Conservation (phyloP, 1,140 invertebrate genomes). For the Bemisia tabaci region DNA sequence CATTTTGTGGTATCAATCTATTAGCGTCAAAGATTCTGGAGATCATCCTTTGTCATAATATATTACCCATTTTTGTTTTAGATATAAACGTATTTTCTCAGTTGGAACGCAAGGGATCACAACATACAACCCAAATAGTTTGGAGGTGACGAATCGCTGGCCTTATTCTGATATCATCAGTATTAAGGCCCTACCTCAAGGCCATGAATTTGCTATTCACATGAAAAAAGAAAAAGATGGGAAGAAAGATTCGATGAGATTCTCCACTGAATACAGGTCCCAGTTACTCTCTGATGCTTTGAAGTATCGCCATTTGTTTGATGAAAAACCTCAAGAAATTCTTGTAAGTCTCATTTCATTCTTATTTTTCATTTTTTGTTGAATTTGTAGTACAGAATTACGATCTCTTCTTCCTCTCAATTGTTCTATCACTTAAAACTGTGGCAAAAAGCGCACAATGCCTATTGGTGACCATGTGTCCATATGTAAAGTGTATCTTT, state of each 20-base stretch:
- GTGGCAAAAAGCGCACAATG: neutral
- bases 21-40: no score
- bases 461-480: no score
- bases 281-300: slow-evolving; percentile 86
- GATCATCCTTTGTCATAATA: no score
- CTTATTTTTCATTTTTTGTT: no score
- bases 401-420: no score
- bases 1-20: slow-evolving; percentile 14
- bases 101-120: slow-evolving; percentile 90
- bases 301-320: slow-evolving; percentile 60
- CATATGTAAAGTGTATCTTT: no score
- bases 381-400: no score
- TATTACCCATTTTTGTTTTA: no score
- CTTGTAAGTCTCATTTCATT: slow-evolving; percentile 38
- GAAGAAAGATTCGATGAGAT: slow-evolving; percentile 94
- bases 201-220: slow-evolving; percentile 68
- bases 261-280: slow-evolving; percentile 90
- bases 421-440: neutral
- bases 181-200: slow-evolving; percentile 41
- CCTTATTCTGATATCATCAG: slow-evolving; percentile 67
- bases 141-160: slow-evolving; percentile 96
- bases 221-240: slow-evolving; percentile 61
- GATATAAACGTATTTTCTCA: slow-evolving; percentile 95
- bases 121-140: slow-evolving; percentile 86
- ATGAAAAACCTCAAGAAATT: slow-evolving; percentile 60